These are phyloP conservation scores for Temnothorax nylanderi DNA, from an alignment of 1,140 invertebrate genomes.

Conservation along the genomic window DNA sequence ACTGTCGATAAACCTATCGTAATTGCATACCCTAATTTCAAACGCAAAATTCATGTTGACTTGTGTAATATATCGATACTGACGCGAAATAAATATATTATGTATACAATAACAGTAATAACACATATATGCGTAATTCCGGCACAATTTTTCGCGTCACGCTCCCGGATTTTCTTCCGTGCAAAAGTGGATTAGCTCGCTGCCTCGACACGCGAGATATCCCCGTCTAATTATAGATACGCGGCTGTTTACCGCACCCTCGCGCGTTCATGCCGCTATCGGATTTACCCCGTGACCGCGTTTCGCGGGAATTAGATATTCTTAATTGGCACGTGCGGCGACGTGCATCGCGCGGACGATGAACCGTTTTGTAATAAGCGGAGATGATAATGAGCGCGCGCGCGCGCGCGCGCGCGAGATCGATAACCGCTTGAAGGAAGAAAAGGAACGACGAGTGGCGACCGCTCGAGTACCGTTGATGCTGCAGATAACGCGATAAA, in stretches of 20 bases:
- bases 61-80: too few relatives aligned
- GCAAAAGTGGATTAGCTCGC: neutral
- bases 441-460: slow-evolving; percentile 9
- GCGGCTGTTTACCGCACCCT: slow-evolving; percentile 2
- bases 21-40: too few relatives aligned
- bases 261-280: slow-evolving; percentile 1
- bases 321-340: slow-evolving; percentile 35
- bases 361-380: slow-evolving; percentile 39
- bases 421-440: slow-evolving; percentile 34
- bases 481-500: slow-evolving; percentile 34
- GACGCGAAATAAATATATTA: too few relatives aligned
- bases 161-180: neutral
- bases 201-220: neutral
- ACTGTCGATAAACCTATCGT: too few relatives aligned
- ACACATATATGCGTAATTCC: too few relatives aligned
- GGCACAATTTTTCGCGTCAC: neutral
- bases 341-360: slow-evolving; percentile 16
- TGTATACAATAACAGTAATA: too few relatives aligned
- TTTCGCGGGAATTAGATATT: slow-evolving; percentile 43
- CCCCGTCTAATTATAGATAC: slow-evolving; percentile 20
- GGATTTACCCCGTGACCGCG: slow-evolving; percentile 44
- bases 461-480: neutral
- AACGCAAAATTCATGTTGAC: too few relatives aligned
- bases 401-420: neutral
- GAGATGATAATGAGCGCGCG: slow-evolving; percentile 31